phyloP scores from a whole-genome alignment of 2,888 invertebrate species.

The Papilio gigon region DNA sequence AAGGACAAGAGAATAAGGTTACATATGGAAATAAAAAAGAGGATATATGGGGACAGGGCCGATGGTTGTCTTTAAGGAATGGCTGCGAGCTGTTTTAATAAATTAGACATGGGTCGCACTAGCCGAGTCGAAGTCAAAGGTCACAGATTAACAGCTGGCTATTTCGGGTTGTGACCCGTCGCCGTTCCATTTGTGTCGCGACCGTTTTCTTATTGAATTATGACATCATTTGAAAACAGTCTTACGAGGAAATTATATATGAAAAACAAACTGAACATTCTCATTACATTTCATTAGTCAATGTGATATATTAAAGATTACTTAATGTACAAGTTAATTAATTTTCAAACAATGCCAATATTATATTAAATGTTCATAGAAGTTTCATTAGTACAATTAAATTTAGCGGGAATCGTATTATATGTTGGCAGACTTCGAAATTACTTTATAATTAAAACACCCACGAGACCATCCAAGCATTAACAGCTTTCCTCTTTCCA shows the following conservation, averaged over 20 bases:
- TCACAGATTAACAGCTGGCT: constrained; percentile 74
- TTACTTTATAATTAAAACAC: constrained; percentile 33
- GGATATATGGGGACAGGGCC: constrained; percentile 26
- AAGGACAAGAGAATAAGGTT: constrained; percentile 21
- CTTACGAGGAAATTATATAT: constrained; percentile 4
- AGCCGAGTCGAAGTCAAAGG: constrained; percentile 68
- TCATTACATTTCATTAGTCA: neutral
- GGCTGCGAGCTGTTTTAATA: constrained; percentile 63
- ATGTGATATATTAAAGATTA: neutral
- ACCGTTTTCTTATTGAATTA: constrained; percentile 54
- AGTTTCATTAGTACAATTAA: constrained; percentile 8
- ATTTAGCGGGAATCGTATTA: constrained; percentile 9
- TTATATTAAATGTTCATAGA: neutral
- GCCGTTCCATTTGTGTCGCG: constrained; percentile 64
- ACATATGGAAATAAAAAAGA: constrained; percentile 24
- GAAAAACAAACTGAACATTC: neutral
- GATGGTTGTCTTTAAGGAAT: constrained; percentile 53
- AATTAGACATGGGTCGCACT: constrained; percentile 69
- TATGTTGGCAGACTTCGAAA: constrained; percentile 24
- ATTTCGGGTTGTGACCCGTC: constrained; percentile 71
- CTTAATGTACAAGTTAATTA: neutral
- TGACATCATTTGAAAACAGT: constrained; percentile 33
- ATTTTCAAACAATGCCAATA: neutral
- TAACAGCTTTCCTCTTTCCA: constrained; percentile 24
- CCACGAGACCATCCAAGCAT: constrained; percentile 23